Conservation (phyloP, 2,797 vertebrate species). For the Chaenodraco wilsoni region DNA sequence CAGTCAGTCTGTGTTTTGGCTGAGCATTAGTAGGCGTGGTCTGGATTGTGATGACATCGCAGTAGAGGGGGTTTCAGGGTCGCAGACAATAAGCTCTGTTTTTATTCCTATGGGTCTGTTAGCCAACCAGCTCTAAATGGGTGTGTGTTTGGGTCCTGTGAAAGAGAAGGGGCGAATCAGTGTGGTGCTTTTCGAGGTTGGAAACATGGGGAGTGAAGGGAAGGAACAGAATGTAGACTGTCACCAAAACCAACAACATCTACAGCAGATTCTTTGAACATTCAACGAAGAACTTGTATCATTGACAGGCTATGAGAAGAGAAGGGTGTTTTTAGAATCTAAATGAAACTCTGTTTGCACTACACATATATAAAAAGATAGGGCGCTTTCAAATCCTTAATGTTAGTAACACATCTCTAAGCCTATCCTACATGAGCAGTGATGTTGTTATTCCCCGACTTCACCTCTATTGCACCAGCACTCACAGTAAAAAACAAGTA, state of each 20-base stretch:
- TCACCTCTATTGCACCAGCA: conserved; percentile 63
- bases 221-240: conserved; percentile 6
- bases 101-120: conserved; percentile 49
- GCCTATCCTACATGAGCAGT: conserved; percentile 15
- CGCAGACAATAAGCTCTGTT: conserved; percentile 54
- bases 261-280: conserved; percentile 6
- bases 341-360: conserved; percentile 6
- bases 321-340: conserved; percentile 1
- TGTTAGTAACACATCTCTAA: conserved; percentile 10
- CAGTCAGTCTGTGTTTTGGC: conserved; percentile 49
- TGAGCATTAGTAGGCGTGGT: conserved; percentile 34
- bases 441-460: conserved; percentile 14
- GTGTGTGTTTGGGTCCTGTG: background rate
- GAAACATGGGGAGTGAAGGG: background rate
- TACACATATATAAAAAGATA: conserved; percentile 5
- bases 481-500: conserved; percentile 62
- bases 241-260: conserved; percentile 12
- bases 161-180: conserved; percentile 15
- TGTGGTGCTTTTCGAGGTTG: conserved; percentile 6
- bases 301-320: background rate
- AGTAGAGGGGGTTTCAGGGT: conserved; percentile 53
- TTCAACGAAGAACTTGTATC: no score
- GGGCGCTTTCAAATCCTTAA: background rate
- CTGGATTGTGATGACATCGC: conserved; percentile 61
- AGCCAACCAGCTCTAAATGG: conserved; percentile 19